Evolutionary conservation across 2,797 vertebrate species (phyloP), one percentile per base, ranked within the genome.

Genomic region (Phrynocephalus guinanensis): DNA sequence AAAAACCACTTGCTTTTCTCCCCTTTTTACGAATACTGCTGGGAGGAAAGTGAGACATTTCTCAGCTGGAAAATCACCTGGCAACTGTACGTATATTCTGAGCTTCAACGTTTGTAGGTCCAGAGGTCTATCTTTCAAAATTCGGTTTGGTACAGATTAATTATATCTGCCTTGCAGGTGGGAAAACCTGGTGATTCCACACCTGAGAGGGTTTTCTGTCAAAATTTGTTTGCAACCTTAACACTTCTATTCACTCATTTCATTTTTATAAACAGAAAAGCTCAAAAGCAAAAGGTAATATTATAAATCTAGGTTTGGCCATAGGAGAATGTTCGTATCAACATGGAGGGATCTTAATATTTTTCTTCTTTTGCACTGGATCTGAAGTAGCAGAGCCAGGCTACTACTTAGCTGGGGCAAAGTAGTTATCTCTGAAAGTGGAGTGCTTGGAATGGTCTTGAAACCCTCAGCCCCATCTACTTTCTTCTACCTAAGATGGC

Each of bases 131-230:
- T 76, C 63, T 85, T 77, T 33, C 80, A 89, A 91, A 83, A 90
- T 75, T 67, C 90, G 91, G 86, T 88, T 83, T 60, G 80, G 77
- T 92, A 87, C 86, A 82, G 72, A 90, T 90, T 87, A 94, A 92
- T 90, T 85, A 90, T 75, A 75, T 83, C 84, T 91, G 90, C 63
- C 79, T 92, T 67, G 72, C 13, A 30, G 83, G 81, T 85, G 88
- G 26, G 1, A 90, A 92, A 92, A 84, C 83, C 1, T 24, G 66
- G 26, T 38, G 22, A 70, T 80, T 13, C 28, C 20, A 13, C 5
- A 94, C 95, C 92, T 95, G 93, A 91, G 52, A 83, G 84, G 92
- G 93, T 91, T 93, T 86, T 95, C 89, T 90, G 93, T 82, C 82
- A 90, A 88, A 38, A 90, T 92, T 91, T 88, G 80, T 92, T 93